phyloP scores from a whole-genome alignment of 2,888 invertebrate species.

The Cosmorhoe ocellata region DNA sequence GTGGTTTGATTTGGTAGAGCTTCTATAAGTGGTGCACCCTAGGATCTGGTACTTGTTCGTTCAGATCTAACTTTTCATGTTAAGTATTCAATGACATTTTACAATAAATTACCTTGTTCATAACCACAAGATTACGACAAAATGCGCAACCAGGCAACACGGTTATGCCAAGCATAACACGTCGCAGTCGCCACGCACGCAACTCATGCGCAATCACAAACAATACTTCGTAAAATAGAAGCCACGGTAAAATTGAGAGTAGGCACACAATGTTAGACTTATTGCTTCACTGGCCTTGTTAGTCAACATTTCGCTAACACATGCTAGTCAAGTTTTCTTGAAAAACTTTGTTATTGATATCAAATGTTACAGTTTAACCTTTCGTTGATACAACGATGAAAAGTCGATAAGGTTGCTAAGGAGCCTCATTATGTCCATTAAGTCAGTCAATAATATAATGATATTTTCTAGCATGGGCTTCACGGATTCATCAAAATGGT shows the following conservation, averaged over 20 bases:
- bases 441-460: too few species aligned
- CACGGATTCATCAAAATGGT: not conserved
- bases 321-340: not conserved
- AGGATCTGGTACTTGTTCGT: too few species aligned
- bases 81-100: not conserved
- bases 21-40: too few species aligned
- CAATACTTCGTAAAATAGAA: conserved; percentile 48
- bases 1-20: too few species aligned
- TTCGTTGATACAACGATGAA: too few species aligned
- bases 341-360: too few species aligned
- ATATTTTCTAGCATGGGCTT: not conserved
- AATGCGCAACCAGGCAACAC: conserved; percentile 62
- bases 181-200: conserved; percentile 39
- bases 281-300: conserved; percentile 20
- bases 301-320: not conserved
- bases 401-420: too few species aligned
- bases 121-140: conserved; percentile 45
- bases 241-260: conserved; percentile 10
- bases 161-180: conserved; percentile 66
- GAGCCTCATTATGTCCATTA: too few species aligned
- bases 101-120: conserved; percentile 9
- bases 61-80: too few species aligned
- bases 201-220: conserved; percentile 54
- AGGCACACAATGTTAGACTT: conserved; percentile 12
- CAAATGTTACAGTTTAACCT: too few species aligned